Conservation (phyloP, 2,113 vertebrate species). For the Apus apus region DNA sequence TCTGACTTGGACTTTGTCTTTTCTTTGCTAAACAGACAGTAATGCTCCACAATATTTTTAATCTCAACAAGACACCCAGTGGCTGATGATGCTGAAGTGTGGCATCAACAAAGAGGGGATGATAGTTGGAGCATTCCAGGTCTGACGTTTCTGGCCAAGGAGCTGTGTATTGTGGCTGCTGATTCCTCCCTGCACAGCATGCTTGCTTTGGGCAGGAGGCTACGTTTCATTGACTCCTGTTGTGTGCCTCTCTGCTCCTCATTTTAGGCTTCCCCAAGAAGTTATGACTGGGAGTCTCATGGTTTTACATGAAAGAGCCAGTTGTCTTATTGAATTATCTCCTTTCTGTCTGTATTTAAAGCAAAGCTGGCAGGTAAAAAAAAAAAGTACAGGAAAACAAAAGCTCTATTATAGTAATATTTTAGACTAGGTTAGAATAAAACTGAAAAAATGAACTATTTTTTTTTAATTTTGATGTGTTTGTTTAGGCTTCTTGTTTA, state of each 20-base stretch:
- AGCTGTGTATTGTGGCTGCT: not conserved
- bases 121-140: constrained; percentile 3
- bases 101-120: not conserved
- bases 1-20: not conserved
- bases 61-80: not conserved
- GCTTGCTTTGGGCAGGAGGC: not conserved
- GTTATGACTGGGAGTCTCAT: not conserved
- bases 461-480: not conserved
- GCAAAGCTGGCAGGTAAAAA: constrained; percentile 32
- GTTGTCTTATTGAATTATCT: constrained; percentile 66
- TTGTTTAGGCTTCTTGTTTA: not conserved
- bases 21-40: constrained; percentile 2
- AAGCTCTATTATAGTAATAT: not conserved
- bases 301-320: constrained; percentile 44
- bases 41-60: not conserved
- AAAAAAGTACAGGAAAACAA: not conserved
- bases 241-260: not conserved
- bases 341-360: constrained; percentile 15
- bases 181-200: constrained; percentile 1
- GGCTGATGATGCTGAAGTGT: constrained; percentile 14
- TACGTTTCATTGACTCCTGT: constrained; percentile 6
- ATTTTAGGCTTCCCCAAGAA: constrained; percentile 26
- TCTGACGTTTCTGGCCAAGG: not conserved
- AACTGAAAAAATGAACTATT: not conserved
- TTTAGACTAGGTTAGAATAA: not conserved